Percentiles rank a stretch among this genome's conserved stretches.
phyloP scores from a whole-genome alignment of 2,888 invertebrate species.

The Papilio elwesi region DNA sequence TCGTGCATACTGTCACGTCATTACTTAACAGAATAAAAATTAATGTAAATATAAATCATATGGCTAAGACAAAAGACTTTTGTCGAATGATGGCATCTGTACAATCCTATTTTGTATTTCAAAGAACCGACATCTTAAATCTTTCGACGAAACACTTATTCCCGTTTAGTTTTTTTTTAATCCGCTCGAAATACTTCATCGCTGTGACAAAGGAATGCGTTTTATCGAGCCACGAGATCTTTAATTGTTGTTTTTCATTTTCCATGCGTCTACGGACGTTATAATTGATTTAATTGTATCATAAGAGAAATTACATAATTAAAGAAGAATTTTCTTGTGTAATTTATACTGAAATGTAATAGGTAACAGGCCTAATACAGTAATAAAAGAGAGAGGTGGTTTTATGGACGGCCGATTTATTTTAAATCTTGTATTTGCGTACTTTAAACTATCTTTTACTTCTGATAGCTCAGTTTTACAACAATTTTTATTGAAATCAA shows the following conservation, averaged over 20 bases:
- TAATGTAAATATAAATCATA: conserved; percentile 33
- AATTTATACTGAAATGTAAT: not conserved
- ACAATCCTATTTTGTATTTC: conserved; percentile 37
- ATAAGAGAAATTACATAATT: not conserved
- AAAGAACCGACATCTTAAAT: conserved; percentile 41
- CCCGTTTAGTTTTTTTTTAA: conserved; percentile 34
- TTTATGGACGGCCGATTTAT: too few species aligned
- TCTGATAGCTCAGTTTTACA: too few species aligned
- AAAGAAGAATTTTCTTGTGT: not conserved
- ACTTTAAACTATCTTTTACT: too few species aligned
- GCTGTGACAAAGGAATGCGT: conserved; percentile 36
- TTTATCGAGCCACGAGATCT: conserved; percentile 30
- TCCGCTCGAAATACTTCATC: conserved; percentile 32
- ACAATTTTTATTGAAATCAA: too few species aligned
- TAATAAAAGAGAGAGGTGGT: too few species aligned
- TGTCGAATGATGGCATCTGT: conserved; percentile 40
- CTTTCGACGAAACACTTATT: conserved; percentile 38
- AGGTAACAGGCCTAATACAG: not conserved
- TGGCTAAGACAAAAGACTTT: conserved; percentile 32
- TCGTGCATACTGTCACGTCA: conserved; percentile 13
- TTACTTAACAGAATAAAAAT: conserved; percentile 29
- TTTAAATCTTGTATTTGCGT: too few species aligned
- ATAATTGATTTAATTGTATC: conserved; percentile 26
- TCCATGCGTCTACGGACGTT: conserved; percentile 25
- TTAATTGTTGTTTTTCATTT: conserved; percentile 16